Percentiles rank a stretch among this genome's conserved stretches.
These are phyloP conservation scores for Solenopsis fugax DNA, from an alignment of 1,140 invertebrate species.

Conservation along the genomic window DNA sequence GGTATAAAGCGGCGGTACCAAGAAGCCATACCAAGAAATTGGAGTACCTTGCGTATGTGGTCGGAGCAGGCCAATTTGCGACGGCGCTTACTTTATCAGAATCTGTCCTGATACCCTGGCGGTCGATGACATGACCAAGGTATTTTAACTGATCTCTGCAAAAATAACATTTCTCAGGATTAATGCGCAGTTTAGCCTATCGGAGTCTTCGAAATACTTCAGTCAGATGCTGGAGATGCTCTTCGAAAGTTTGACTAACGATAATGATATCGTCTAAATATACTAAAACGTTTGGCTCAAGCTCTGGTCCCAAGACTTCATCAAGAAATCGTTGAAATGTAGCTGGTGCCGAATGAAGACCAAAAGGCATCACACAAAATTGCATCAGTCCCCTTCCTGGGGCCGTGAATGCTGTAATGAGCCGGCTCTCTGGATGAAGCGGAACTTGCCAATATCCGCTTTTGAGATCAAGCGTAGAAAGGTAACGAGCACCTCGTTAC, in stretches of 20 bases:
- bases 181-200: background rate
- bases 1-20: background rate
- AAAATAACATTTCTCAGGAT: background rate
- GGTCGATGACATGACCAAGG: background rate
- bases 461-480: background rate
- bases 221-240: background rate
- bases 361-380: background rate
- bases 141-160: background rate
- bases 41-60: background rate
- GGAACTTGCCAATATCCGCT: background rate
- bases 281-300: background rate
- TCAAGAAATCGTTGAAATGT: background rate
- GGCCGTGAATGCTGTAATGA: background rate
- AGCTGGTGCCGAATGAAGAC: background rate
- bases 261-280: background rate
- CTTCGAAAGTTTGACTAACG: background rate
- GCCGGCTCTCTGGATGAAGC: background rate
- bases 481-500: too few relatives aligned
- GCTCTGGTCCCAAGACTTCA: background rate
- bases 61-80: background rate
- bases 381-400: background rate
- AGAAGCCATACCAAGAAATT: background rate
- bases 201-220: background rate
- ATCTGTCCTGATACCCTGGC: background rate
- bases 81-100: background rate